phyloP scores from a whole-genome alignment of 2,797 vertebrate genomes.

The Mormyrus proboscirostris region DNA sequence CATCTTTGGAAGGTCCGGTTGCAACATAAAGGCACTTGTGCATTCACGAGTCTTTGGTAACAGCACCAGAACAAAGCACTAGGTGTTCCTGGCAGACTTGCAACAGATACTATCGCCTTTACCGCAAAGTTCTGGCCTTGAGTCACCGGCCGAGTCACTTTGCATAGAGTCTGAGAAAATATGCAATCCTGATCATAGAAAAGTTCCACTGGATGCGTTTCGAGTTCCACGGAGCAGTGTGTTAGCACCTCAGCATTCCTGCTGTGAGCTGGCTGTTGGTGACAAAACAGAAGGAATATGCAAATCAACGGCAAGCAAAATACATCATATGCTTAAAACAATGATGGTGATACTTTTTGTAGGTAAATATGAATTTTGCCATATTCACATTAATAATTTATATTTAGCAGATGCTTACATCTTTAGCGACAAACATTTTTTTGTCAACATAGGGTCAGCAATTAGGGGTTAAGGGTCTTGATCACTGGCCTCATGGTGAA shows the following conservation, averaged over 20 bases:
- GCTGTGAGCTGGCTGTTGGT: not conserved
- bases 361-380: not conserved
- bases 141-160: not conserved
- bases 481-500: not conserved
- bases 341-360: not conserved
- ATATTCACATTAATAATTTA: not conserved
- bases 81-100: not conserved
- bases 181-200: not conserved
- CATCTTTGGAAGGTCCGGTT: not conserved
- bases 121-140: not conserved
- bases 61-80: not conserved
- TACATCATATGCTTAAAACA: not conserved
- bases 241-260: not conserved
- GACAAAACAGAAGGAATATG: not conserved
- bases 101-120: not conserved
- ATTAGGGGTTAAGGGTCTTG: not conserved
- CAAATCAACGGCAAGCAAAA: not conserved
- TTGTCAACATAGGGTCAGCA: not conserved
- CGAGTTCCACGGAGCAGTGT: not conserved
- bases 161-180: not conserved
- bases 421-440: not conserved
- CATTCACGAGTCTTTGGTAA: not conserved
- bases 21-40: not conserved
- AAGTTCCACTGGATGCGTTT: not conserved
- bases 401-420: not conserved